Percentiles rank a stretch among this genome's conserved stretches.
Conservation (phyloP, 30 jellyfish, hydroid and myxozoan genomes). For the Nemopilema nomurai region DNA sequence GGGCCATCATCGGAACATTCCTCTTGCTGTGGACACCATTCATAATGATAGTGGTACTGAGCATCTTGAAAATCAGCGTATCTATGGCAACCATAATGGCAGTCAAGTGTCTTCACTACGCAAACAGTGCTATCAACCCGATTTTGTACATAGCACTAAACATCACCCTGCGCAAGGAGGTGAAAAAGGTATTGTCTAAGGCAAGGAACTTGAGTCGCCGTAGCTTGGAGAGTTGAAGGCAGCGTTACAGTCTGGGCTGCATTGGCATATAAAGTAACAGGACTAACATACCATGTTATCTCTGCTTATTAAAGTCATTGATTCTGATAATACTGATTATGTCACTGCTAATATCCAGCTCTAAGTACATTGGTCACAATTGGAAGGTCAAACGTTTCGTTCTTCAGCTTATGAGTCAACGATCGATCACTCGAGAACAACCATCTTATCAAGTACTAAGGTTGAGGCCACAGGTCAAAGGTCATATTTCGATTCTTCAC, state of each 20-base stretch:
- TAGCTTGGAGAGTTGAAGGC: not conserved
- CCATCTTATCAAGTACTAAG: too few relatives aligned
- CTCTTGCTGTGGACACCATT: slow-evolving; percentile 86
- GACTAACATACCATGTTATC: not conserved
- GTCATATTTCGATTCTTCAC: too few relatives aligned
- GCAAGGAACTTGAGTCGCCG: not conserved
- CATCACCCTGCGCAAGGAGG: slow-evolving; percentile 51
- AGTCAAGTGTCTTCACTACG: slow-evolving; percentile 64
- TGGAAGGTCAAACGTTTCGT: too few relatives aligned
- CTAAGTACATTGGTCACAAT: too few relatives aligned
- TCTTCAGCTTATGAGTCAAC: too few relatives aligned
- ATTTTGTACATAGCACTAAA: slow-evolving; percentile 71
- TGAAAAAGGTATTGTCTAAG: slow-evolving; percentile 2
- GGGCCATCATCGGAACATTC: slow-evolving; percentile 82
- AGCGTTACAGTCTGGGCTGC: not conserved
- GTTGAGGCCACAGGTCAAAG: too few relatives aligned
- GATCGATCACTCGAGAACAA: too few relatives aligned
- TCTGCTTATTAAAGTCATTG: too few relatives aligned
- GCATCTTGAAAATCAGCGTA: slow-evolving; percentile 11
- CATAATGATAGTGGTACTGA: slow-evolving; percentile 60
- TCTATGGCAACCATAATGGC: slow-evolving; percentile 29
- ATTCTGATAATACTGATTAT: too few relatives aligned
- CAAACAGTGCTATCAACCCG: slow-evolving; percentile 91
- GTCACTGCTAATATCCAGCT: too few relatives aligned
- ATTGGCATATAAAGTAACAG: not conserved